Base-by-base conservation (phyloP, 1,140 invertebrate genomes). In the Nebria ingens region DNA sequence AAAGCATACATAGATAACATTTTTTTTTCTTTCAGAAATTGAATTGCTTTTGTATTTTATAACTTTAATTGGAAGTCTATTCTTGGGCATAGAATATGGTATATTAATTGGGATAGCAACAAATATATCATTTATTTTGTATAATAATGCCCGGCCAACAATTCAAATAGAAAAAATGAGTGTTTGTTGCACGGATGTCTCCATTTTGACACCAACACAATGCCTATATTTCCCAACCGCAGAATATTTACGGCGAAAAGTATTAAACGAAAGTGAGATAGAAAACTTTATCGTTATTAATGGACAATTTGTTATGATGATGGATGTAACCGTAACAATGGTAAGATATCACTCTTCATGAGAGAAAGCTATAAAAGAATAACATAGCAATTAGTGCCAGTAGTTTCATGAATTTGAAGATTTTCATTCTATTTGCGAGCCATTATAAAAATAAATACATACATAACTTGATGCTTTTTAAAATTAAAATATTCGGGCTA, bases 1-100 rank as follows among this genome's bases (percentile, higher is more conserved):
- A 29, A 29, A 29, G 4, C 25, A 6, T 29, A 6, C 13, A 29
- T 6, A 29, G 13, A 6, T n/a, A 34, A 23, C 55, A 21, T 61
- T 64, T 49, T 68, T 17, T 45, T 45, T 45, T 9, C 6, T 34
- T 71, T 61, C 67, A 86, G 84, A 80, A 68, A 61, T 78, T 9
- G 85, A 87, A 65, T 64, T 87, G 3, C 66, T 87, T 40, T 79
- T 82, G 15, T 73, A 81, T 52, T 63, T 74, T n/a, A 69, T 78
- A 2, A 85, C 85, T 2, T 76, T 87, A 54, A 55, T 85, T 2
- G 68, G 71, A 25, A 85, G 81, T 56, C 62, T 87, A 19, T 65
- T 77, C 19, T 63, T 80, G 19, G 81, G 83, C 56, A 66, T 86
- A n/a, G 83, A 89, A 69, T 84, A 81, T 67, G 87, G 87, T 13